These are phyloP conservation scores for Phrynocephalus forsythii DNA, from an alignment of 2,797 vertebrate species.

Conservation along the genomic window DNA sequence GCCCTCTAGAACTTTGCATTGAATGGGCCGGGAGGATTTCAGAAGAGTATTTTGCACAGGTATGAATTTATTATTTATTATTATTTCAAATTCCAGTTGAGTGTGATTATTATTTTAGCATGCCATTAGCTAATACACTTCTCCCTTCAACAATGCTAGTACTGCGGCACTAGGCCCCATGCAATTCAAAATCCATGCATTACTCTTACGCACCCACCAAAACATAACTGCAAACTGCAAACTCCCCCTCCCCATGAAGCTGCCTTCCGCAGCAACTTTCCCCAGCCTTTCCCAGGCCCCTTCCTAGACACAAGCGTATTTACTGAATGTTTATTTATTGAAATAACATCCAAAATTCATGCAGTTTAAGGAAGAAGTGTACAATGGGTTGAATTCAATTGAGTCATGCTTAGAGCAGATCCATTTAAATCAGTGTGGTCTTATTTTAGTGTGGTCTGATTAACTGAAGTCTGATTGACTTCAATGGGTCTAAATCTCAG, in stretches of 20 bases:
- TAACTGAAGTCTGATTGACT: background rate
- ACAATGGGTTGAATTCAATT: background rate
- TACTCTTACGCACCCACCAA: too few relatives aligned
- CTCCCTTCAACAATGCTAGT: too few relatives aligned
- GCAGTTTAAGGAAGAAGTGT: too few relatives aligned
- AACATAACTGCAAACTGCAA: too few relatives aligned
- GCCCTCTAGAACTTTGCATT: constrained; percentile 82
- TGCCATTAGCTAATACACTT: background rate
- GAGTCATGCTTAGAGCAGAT: background rate
- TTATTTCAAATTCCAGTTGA: background rate
- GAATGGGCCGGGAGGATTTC: constrained; percentile 87
- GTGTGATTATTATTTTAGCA: background rate
- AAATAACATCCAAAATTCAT: too few relatives aligned
- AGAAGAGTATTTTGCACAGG: constrained; percentile 86
- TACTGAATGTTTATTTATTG: too few relatives aligned
- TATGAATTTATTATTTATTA: constrained; percentile 25
- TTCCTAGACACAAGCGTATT: too few relatives aligned
- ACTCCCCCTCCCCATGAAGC: too few relatives aligned
- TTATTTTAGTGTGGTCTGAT: background rate
- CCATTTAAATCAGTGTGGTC: background rate
- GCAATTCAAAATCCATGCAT: too few relatives aligned
- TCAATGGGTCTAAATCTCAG: background rate
- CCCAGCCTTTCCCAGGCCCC: too few relatives aligned
- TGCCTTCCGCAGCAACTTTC: too few relatives aligned
- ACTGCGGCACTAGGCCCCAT: too few relatives aligned